Base-by-base conservation (phyloP, 2,888 invertebrate species). In the Orthosia incerta region DNA sequence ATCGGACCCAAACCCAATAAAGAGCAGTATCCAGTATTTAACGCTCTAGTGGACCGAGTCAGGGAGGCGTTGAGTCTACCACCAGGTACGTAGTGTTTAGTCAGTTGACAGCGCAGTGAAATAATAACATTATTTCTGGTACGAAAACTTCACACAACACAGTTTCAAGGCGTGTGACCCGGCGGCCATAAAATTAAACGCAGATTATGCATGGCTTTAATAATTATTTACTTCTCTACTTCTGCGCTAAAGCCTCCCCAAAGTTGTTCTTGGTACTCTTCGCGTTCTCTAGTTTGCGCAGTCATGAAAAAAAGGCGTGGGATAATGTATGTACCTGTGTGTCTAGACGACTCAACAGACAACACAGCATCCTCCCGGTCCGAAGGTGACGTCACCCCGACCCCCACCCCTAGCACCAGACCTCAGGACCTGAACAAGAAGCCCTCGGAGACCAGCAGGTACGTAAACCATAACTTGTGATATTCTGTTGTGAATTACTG, bases 21-120 rank as follows among this genome's bases (percentile, higher is more conserved):
- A 93, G 97, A 91, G 94, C 97, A 91, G 93, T 97, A 90, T 74
- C 97, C 98, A 62, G 97, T 97, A 0, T 96, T 96, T 89, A 96
- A 96, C 83, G 97, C 97, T 1, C 93, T 98, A 13, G 98, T 98
- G 0, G 98, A 98, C 88, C 97, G 98, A 88, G 97, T 98, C 13
- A 96, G 98, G 18, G 98, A 98, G 86, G 98, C 97, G 0, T 94
- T 98, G 12, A 97, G 97, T 69, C 94, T 98, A 59, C 97, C 97
- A 18, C 82, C 97, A 94, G 94, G 97, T 97, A 85, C 3, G n/a
- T 50, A 15, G 4, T 2, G n/a, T 16, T 50, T 9, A 50, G 31
- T 31, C 31, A 31, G 18, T 50, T 50, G n/a, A 18, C 18, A 50
- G 50, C 3, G 50, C n/a, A 9, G n/a, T 3, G 3, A 9, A 15